Conservation (phyloP, 2,113 vertebrate genomes). For the Chaetura pelagica region DNA sequence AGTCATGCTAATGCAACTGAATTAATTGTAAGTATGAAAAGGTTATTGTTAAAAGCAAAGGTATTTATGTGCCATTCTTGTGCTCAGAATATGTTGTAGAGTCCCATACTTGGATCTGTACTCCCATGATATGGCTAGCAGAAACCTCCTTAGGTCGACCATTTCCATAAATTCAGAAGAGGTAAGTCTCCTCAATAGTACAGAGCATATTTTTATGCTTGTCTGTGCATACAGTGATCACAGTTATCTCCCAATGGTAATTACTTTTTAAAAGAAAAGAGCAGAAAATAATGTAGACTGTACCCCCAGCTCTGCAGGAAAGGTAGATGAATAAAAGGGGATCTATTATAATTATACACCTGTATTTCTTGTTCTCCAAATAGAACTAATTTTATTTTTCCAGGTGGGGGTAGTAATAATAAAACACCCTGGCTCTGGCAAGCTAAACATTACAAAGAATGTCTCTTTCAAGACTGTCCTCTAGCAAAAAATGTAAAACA, state of each 20-base stretch:
- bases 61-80: neutral
- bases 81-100: neutral
- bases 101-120: neutral
- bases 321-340: neutral
- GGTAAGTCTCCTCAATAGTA: neutral
- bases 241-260: neutral
- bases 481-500: slow-evolving; percentile 34
- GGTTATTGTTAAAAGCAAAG: neutral
- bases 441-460: slow-evolving; percentile 1
- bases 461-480: slow-evolving; percentile 26
- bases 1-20: neutral
- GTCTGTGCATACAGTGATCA: neutral
- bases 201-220: neutral
- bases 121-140: neutral
- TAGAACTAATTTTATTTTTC: slow-evolving; percentile 50
- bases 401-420: slow-evolving; percentile 37
- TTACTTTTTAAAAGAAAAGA: slow-evolving; percentile 7
- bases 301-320: neutral
- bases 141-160: neutral
- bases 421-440: neutral
- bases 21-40: neutral
- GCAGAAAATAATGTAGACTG: slow-evolving; percentile 14
- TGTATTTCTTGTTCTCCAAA: slow-evolving; percentile 51
- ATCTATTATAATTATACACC: slow-evolving; percentile 41
- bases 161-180: neutral